These are phyloP conservation scores for Acropora yongei DNA, from an alignment of 64 coral and sea anemone species.

Conservation along the genomic window DNA sequence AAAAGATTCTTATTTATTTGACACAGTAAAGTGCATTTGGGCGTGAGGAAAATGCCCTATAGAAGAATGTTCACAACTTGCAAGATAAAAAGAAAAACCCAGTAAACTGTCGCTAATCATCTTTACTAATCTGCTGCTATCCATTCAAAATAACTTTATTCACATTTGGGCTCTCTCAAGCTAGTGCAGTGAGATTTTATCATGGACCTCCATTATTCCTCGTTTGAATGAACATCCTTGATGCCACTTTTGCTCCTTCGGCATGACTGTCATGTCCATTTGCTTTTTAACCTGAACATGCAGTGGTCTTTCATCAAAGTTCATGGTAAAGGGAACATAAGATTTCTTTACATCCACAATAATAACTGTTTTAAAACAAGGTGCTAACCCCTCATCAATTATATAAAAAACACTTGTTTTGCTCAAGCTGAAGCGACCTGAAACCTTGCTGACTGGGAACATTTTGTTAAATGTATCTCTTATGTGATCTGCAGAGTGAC, in stretches of 20 bases:
- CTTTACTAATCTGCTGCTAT: slow-evolving; percentile 65
- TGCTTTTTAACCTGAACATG: slow-evolving; percentile 58
- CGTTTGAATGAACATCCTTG: slow-evolving; percentile 62
- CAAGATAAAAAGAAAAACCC: background rate
- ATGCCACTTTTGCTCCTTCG: slow-evolving; percentile 67
- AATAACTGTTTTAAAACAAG: slow-evolving; percentile 70
- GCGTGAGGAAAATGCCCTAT: too few species aligned
- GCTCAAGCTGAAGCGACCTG: slow-evolving; percentile 60
- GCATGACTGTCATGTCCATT: slow-evolving; percentile 63
- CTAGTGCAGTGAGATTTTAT: slow-evolving; percentile 59
- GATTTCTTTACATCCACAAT: slow-evolving; percentile 58
- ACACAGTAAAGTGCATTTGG: too few species aligned
- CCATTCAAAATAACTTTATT: slow-evolving; percentile 62
- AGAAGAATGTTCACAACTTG: background rate
- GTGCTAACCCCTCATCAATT: slow-evolving; percentile 58
- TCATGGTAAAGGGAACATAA: slow-evolving; percentile 42
- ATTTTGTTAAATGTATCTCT: slow-evolving; percentile 52
- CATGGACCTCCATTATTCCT: slow-evolving; percentile 57
- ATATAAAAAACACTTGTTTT: slow-evolving; percentile 6
- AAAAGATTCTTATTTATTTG: too few species aligned
- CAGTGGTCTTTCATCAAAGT: slow-evolving; percentile 65
- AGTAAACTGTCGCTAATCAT: slow-evolving; percentile 57
- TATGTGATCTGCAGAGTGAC: slow-evolving; percentile 73
- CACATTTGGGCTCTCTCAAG: slow-evolving; percentile 73
- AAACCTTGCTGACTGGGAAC: slow-evolving; percentile 77